Base-by-base conservation (phyloP, 2,113 vertebrate genomes). In the Castor canadensis region DNA sequence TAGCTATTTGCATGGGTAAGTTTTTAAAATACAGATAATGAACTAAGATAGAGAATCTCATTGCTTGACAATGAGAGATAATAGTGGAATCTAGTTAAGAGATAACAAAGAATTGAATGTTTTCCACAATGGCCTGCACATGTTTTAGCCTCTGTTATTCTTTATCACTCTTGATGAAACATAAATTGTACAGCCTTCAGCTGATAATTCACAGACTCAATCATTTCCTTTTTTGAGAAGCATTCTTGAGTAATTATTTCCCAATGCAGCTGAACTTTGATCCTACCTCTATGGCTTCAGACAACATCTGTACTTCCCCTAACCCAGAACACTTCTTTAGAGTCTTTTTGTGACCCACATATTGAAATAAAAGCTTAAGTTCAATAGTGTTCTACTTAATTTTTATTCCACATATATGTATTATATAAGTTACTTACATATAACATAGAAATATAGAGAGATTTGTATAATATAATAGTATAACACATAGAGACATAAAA, bases 1-100 rank as follows among this genome's bases (percentile, higher is more conserved):
- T 88, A 20, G 4, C 7, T 82, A 20, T 89, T 91, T 4, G n/a
- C 24, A 47, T 30, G 10, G 16, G 12, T 83, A n/a, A 62, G 45
- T 35, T 88, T 91, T 91, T 56, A 71, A 88, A 43, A 80, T 45
- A 13, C 45, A 87, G 32, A 49, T 80, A 93, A 85, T 93, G 16
- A 66, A 69, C 28, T 91, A 24, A 49, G 73, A 38, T 32, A 28
- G 30, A 84, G 4, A 2, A 52, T 20, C n/a, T 76, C 5, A 84
- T 75, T 80, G 84, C 35, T 80, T 79, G 15, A 49, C 35, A 81
- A 79, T 71, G 26, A 87, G 35, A 87, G 6, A 92, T 47, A 66
- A 40, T 75, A 84, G 12, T 93, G 28, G 9, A 71, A 79, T 72
- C 12, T n/a, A 79, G 38, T 10, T 86, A 81, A 91, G 13, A 84